Evolutionary conservation across 1,140 invertebrate species (phyloP), one percentile per base, ranked within the genome.

Genomic region (Campoletis sonorensis): DNA sequence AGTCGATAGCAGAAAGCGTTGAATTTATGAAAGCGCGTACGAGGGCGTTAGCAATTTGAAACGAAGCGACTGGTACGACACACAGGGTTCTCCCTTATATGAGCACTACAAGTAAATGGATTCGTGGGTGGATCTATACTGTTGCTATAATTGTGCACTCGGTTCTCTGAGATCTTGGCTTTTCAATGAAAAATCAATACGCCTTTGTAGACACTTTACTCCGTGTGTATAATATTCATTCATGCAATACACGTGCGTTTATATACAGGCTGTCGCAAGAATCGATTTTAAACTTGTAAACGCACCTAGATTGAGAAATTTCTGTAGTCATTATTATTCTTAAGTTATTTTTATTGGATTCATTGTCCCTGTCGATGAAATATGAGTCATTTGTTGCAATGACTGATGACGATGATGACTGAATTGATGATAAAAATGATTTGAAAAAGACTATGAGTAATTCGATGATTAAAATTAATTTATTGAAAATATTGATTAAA

Each of bases 121-220:
- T 26, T 21, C 75, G 75, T 77, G 75, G 75, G 75, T 77, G 75
- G 75, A 58, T 77, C 40, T 73, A n/a, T n/a, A 49, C 72, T 45
- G 40, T 10, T 18, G 72, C 26, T 49, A 49, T 75, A 45, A 67
- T 67, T 54, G 71, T 26, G 40, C 27, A 40, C 54, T 64, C 27
- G 54, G 30, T 64, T 54, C 54, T 64, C 51, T 54, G 18, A 64
- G 51, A 77, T 77, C 54, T 64, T 33, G 30, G 54, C 54, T 77
- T 64, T 54, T 37, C 75, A 64, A 64, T 77, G 75, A 64, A 77
- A 77, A 77, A 77, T 77, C 75, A 77, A 77, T 77, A 77, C 54
- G n/a, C 75, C 75, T 30, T 64, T 77, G 45, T 67, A 67, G 61
- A 67, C 61, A 67, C 61, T 26, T 15, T 23, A 67, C 61, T 13